phyloP scores from a whole-genome alignment of 64 coral and sea anemone genomes.

The Stichodactyla helianthus region DNA sequence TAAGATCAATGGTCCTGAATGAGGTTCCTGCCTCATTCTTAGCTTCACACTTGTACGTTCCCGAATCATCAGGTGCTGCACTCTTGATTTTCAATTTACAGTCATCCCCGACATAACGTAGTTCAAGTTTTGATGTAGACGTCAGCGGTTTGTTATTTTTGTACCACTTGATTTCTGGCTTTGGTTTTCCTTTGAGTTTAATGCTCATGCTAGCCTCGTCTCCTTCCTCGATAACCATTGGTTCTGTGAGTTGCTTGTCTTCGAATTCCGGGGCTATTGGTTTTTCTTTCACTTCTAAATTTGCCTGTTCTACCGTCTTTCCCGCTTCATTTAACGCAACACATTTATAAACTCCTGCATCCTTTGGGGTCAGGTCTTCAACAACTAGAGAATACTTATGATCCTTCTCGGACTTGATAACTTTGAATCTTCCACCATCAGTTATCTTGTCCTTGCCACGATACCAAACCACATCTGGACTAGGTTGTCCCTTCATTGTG shows the following conservation, averaged over 20 bases:
- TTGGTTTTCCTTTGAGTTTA: slow-evolving; percentile 76
- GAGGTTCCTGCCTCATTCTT: slow-evolving; percentile 34
- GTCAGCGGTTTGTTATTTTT: slow-evolving; percentile 62
- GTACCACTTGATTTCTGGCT: slow-evolving; percentile 87
- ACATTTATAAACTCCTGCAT: slow-evolving; percentile 60
- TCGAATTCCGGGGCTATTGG: slow-evolving; percentile 62
- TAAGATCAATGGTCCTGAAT: slow-evolving; percentile 27
- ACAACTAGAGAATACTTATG: slow-evolving; percentile 46
- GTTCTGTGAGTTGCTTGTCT: not conserved
- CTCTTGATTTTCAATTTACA: slow-evolving; percentile 53
- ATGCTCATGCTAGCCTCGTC: slow-evolving; percentile 67
- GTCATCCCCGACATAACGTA: slow-evolving; percentile 60
- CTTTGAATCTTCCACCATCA: slow-evolving; percentile 37
- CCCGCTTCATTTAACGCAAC: slow-evolving; percentile 60
- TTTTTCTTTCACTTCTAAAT: slow-evolving; percentile 10
- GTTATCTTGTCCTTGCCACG: slow-evolving; percentile 49
- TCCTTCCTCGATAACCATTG: slow-evolving; percentile 50
- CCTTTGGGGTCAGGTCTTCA: slow-evolving; percentile 31
- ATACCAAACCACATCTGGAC: slow-evolving; percentile 85
- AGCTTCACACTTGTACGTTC: slow-evolving; percentile 46
- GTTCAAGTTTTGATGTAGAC: slow-evolving; percentile 19
- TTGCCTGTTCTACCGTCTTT: slow-evolving; percentile 30
- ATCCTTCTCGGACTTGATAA: slow-evolving; percentile 37
- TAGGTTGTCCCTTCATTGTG: slow-evolving; percentile 56
- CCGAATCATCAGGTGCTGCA: slow-evolving; percentile 48